phyloP scores from a whole-genome alignment of 2,113 vertebrate genomes.

The Narcine bancroftii region DNA sequence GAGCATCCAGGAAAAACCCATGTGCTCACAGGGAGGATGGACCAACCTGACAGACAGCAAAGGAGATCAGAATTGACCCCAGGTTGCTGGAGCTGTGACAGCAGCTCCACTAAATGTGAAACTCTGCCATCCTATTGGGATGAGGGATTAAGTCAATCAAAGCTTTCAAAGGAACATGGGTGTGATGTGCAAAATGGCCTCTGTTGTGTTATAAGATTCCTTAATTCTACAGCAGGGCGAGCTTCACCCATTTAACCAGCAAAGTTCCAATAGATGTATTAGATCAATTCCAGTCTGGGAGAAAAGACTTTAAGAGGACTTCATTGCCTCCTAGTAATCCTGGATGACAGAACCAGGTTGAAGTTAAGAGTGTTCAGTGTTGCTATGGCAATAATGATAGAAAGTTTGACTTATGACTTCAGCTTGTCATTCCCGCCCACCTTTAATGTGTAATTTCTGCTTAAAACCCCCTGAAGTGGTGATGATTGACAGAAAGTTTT shows the following conservation, averaged over 20 bases:
- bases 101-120: too few species aligned
- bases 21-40: too few species aligned
- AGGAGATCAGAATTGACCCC: too few species aligned
- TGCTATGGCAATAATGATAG: conserved; percentile 24
- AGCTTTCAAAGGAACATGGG: not conserved
- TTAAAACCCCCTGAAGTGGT: not conserved
- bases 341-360: not conserved
- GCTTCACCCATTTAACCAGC: not conserved
- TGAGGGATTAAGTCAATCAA: not conserved
- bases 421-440: conserved; percentile 6
- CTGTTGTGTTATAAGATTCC: not conserved
- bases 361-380: not conserved
- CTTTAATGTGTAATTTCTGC: conserved; percentile 10
- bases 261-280: not conserved
- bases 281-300: not conserved
- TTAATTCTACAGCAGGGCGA: not conserved
- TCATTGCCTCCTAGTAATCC: not conserved
- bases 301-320: not conserved
- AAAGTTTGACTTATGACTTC: conserved; percentile 13
- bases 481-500: not conserved
- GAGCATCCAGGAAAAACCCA: too few species aligned
- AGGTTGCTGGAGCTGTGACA: too few species aligned
- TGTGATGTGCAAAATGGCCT: not conserved
- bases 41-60: too few species aligned
- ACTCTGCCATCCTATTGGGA: too few species aligned